Conservation (phyloP, 2,888 invertebrate genomes). For the Brachyptera putata region DNA sequence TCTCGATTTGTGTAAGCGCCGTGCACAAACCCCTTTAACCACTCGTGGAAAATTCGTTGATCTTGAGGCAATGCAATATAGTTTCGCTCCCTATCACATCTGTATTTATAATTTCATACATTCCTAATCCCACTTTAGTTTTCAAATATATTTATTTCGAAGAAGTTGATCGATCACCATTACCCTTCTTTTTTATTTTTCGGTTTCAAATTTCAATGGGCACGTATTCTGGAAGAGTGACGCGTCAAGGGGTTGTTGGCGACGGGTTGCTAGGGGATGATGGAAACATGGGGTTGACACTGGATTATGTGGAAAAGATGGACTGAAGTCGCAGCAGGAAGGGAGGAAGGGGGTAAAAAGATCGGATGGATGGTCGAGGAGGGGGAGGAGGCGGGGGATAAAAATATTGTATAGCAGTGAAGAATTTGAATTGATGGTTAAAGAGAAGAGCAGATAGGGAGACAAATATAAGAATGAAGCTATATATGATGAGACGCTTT, state of each 20-base stretch:
- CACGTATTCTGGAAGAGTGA: neutral
- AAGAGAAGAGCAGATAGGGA: conserved; percentile 6
- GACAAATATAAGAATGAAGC: conserved; percentile 14
- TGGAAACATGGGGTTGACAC: conserved; percentile 20
- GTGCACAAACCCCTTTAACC: too few relatives aligned
- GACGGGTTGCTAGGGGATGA: neutral
- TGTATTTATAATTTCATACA: too few relatives aligned
- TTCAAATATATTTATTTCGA: too few relatives aligned
- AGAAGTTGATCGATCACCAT: conserved; percentile 5
- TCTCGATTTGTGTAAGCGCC: too few relatives aligned
- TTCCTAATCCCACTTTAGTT: too few relatives aligned
- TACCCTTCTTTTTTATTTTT: neutral
- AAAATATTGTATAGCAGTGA: conserved; percentile 17
- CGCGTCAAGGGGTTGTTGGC: neutral
- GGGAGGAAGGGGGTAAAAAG: neutral
- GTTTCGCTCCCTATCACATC: too few relatives aligned
- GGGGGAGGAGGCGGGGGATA: neutral
- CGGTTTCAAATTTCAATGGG: neutral
- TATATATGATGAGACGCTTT: too few relatives aligned
- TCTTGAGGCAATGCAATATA: too few relatives aligned
- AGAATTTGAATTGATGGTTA: conserved; percentile 20
- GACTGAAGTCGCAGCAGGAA: neutral
- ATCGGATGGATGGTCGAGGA: neutral
- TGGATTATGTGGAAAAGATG: conserved; percentile 21
- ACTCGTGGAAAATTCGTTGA: too few relatives aligned